Percentiles rank a stretch among this genome's conserved stretches.
Evolutionary conservation across 2,113 vertebrate genomes (phyloP).

Genomic region (Catagonus wagneri): DNA sequence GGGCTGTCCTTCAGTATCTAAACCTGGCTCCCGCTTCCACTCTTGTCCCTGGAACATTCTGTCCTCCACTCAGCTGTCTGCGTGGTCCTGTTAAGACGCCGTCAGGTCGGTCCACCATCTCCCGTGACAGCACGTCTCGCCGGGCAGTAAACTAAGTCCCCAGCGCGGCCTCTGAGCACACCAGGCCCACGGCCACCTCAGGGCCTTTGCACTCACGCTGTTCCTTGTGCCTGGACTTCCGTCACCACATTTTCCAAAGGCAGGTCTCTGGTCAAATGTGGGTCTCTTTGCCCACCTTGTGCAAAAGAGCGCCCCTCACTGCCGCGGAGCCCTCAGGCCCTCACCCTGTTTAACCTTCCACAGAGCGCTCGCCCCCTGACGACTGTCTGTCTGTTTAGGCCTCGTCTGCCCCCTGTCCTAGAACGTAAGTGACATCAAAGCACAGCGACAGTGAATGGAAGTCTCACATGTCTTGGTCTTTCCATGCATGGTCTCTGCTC

Average conservation of each 20-base stretch:
- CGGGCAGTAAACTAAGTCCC: neutral
- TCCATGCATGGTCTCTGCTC: neutral
- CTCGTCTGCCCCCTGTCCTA: no score
- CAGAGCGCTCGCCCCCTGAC: neutral
- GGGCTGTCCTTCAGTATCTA: neutral
- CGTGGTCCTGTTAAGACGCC: neutral
- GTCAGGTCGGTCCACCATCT: neutral
- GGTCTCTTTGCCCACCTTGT: neutral
- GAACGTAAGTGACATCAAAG: neutral
- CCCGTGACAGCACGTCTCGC: neutral
- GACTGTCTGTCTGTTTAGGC: neutral
- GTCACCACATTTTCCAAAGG: neutral
- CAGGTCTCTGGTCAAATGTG: neutral
- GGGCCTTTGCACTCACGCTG: no score
- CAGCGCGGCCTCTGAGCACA: no score
- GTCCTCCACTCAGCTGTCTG: neutral
- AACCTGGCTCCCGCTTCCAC: neutral
- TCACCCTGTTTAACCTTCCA: accelerated
- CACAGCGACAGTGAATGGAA: accelerated
- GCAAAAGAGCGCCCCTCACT: neutral
- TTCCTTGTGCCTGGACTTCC: no score
- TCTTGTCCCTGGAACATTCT: no score
- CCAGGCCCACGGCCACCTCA: no score
- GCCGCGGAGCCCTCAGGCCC: neutral
- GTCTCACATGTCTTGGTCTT: neutral